Evolutionary conservation across 2,888 invertebrate species (phyloP), one percentile per base, ranked within the genome.

Genomic region (Clivina fossor): DNA sequence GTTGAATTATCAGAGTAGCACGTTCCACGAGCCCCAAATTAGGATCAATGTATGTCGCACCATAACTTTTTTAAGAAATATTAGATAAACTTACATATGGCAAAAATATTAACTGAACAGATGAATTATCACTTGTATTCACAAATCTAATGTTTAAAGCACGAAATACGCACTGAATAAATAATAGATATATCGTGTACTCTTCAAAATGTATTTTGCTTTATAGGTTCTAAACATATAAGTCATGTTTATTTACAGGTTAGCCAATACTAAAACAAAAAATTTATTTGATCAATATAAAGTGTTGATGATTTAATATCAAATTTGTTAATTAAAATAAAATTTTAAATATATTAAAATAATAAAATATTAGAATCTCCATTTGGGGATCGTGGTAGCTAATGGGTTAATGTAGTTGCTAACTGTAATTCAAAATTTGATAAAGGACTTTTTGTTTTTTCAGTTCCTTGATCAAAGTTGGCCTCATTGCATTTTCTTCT

Each of bases 351-450:
- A 4, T 11, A 1, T 16, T 18, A 38, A 38, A 38, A 38, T 16
- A 38, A 38, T 38, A 2, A 38, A 38, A 38, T 11, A 15, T 16
- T n/a, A 15, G 3, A 18, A 18, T 38, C 38, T 19, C 38, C 3
- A 38, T 16, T 16, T 38, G 38, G 19, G 38, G 18, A 38, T 18
- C 19, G 18, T 16, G 38, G 38, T 3, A 38, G 38, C 38, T 38
- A 38, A 38, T 38, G 38, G 38, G 38, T 38, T 38, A 16, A 30
- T 50, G 5, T 47, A n/a, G n/a, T n/a, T n/a, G n/a, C n/a, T n/a
- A n/a, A n/a, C n/a, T n/a, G n/a, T n/a, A n/a, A n/a, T n/a, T n/a
- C n/a, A n/a, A n/a, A n/a, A n/a, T n/a, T n/a, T n/a, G n/a, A n/a
- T n/a, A n/a, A n/a, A n/a, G n/a, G n/a, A n/a, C n/a, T n/a, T n/a